Evolutionary conservation across 2,888 invertebrate genomes (phyloP).

Genomic region (Napeogenes inachia): DNA sequence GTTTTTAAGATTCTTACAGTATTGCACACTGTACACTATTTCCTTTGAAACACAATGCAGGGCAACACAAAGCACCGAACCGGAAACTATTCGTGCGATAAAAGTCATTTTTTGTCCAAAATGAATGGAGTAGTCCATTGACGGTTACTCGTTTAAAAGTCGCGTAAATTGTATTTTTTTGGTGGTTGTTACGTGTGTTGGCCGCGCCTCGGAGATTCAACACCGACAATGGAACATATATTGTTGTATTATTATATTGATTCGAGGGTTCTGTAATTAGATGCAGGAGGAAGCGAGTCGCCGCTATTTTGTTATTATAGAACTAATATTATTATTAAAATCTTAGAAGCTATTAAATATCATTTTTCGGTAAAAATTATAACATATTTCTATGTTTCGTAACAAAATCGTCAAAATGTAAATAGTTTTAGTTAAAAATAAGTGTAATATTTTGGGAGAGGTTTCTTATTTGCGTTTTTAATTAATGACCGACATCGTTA

Average conservation of each 20-base stretch:
- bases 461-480: not conserved
- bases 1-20: not conserved
- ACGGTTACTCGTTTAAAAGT: slow-evolving; percentile 42
- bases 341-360: too few relatives aligned
- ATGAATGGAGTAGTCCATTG: slow-evolving; percentile 42
- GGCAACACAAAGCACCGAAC: slow-evolving; percentile 42
- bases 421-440: not conserved
- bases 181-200: slow-evolving; percentile 23
- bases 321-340: too few relatives aligned
- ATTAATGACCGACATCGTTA: slow-evolving; percentile 15
- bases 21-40: slow-evolving; percentile 28
- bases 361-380: too few relatives aligned
- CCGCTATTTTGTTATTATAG: too few relatives aligned
- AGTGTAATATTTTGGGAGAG: not conserved
- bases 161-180: slow-evolving; percentile 37
- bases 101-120: slow-evolving; percentile 36
- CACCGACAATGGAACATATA: slow-evolving; percentile 8
- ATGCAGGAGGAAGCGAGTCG: too few relatives aligned
- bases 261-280: too few relatives aligned
- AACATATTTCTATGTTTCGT: not conserved
- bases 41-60: slow-evolving; percentile 37
- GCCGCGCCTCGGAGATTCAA: slow-evolving; percentile 21
- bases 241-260: too few relatives aligned
- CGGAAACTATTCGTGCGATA: slow-evolving; percentile 46
- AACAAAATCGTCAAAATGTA: too few relatives aligned